Conservation (phyloP, 2,113 vertebrate species). For the Trinectes maculatus region DNA sequence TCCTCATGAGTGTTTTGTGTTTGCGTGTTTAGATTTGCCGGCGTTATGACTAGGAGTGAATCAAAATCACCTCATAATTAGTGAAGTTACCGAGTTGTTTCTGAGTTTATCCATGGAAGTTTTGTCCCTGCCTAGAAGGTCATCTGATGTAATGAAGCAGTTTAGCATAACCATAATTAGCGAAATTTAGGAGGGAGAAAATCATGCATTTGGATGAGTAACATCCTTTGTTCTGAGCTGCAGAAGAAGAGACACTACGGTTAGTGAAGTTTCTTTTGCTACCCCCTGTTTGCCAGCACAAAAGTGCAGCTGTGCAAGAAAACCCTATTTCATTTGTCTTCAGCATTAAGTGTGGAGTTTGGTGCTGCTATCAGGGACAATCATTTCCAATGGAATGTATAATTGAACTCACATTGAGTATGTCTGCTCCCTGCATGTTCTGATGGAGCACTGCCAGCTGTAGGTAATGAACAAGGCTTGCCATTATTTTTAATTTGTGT, state of each 20-base stretch:
- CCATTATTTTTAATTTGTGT: conserved; percentile 72
- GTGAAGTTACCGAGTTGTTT: no score
- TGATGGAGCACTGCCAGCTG: conserved; percentile 60
- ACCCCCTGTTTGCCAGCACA: conserved; percentile 43
- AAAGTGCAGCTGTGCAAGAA: conserved; percentile 16
- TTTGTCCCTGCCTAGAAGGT: background rate
- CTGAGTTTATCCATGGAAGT: no score
- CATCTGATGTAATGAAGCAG: conserved; percentile 34
- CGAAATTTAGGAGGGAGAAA: conserved; percentile 50
- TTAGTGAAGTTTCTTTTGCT: conserved; percentile 27
- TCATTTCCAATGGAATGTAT: conserved; percentile 73
- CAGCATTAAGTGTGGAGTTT: conserved; percentile 56
- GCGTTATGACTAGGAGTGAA: no score
- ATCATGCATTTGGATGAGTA: conserved; percentile 51
- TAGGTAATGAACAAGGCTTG: conserved; percentile 44
- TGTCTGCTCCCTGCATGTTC: conserved; percentile 49
- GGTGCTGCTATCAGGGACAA: conserved; percentile 67
- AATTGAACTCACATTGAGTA: conserved; percentile 69
- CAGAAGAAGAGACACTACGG: conserved; percentile 41
- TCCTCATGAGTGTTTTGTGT: no score
- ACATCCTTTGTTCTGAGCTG: conserved; percentile 48
- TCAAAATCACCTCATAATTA: no score
- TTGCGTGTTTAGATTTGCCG: no score
- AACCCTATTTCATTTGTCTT: conserved; percentile 51
- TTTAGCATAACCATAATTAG: conserved; percentile 36